A percentile compares a stretch with the other conserved stretches of the same genome.
Evolutionary conservation across 2,113 vertebrate genomes (phyloP).

Genomic region (Phalacrocorax carbo): DNA sequence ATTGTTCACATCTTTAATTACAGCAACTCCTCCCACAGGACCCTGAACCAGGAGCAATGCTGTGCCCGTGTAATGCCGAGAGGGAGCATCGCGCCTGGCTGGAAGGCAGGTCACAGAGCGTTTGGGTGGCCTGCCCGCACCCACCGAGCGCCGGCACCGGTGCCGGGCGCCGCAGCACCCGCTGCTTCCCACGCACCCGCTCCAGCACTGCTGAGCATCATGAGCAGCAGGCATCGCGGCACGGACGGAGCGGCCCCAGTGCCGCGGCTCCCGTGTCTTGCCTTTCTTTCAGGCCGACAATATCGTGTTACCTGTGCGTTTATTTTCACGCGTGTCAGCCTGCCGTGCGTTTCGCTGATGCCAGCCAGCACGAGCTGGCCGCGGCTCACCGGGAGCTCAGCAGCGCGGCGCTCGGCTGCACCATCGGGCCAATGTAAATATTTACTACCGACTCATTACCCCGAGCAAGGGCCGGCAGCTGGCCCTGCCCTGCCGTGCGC

Average conservation of each 20-base stretch:
- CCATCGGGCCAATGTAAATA: not conserved
- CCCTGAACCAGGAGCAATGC: not conserved
- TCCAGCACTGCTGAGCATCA: fast-evolving
- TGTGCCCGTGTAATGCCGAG: fast-evolving
- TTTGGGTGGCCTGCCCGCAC: fast-evolving
- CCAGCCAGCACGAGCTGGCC: not conserved
- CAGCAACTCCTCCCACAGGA: not conserved
- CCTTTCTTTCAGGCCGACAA: not conserved
- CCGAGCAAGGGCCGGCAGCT: not conserved
- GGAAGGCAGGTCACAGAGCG: not conserved
- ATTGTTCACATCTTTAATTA: not conserved
- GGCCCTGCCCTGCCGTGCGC: not conserved
- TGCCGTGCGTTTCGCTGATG: fast-evolving
- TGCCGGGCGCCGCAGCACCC: not conserved
- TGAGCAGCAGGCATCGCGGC: fast-evolving
- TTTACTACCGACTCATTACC: not conserved
- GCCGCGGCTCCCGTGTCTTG: fast-evolving
- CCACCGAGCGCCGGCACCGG: fast-evolving
- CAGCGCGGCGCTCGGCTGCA: not conserved
- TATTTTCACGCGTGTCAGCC: fast-evolving
- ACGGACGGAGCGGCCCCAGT: fast-evolving
- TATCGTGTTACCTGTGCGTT: fast-evolving
- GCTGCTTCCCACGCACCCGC: fast-evolving
- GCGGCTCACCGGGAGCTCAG: not conserved
- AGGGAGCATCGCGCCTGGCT: fast-evolving